Evolutionary conservation across 2,888 invertebrate species (phyloP).

Genomic region (Priapulus caudatus): DNA sequence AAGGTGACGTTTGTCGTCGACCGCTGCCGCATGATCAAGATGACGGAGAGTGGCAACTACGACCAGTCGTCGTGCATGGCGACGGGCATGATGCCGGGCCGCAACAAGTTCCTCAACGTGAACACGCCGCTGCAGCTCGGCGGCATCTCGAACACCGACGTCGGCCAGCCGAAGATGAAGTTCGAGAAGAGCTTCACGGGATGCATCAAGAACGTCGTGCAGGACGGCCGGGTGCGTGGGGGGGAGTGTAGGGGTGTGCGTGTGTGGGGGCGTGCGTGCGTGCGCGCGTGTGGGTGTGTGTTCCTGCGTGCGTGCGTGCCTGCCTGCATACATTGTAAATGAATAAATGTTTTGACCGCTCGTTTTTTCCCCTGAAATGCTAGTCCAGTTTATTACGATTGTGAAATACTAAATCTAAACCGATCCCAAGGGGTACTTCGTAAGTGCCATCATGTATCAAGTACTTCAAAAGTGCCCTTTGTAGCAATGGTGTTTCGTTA

Average conservation of each 20-base stretch:
- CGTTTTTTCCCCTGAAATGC: no score
- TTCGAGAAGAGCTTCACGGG: constrained; percentile 73
- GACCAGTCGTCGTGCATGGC: constrained; percentile 83
- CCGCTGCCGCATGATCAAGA: constrained; percentile 75
- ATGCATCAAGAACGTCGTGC: constrained; percentile 85
- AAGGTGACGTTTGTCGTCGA: constrained; percentile 83
- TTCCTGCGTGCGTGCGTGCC: no score
- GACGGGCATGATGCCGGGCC: constrained; percentile 75
- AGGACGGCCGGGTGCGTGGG: constrained; percentile 58
- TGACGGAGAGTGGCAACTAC: constrained; percentile 78
- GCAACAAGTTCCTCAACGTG: constrained; percentile 88
- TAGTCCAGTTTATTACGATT: no score
- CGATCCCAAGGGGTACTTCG: no score
- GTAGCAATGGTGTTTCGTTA: no score
- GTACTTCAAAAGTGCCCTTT: no score
- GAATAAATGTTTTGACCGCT: constrained; percentile 7
- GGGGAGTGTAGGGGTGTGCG: not conserved
- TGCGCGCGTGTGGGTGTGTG: no score
- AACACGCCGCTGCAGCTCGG: constrained; percentile 91
- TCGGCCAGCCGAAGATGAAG: not conserved
- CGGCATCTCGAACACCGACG: constrained; percentile 57
- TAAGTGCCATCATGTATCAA: no score
- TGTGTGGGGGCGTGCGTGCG: no score
- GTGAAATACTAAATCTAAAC: not conserved
- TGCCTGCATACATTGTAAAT: not conserved